Evolutionary conservation across 2,797 vertebrate genomes (phyloP), one percentile per base, ranked within the genome.

Genomic region (Anguilla obscura): DNA sequence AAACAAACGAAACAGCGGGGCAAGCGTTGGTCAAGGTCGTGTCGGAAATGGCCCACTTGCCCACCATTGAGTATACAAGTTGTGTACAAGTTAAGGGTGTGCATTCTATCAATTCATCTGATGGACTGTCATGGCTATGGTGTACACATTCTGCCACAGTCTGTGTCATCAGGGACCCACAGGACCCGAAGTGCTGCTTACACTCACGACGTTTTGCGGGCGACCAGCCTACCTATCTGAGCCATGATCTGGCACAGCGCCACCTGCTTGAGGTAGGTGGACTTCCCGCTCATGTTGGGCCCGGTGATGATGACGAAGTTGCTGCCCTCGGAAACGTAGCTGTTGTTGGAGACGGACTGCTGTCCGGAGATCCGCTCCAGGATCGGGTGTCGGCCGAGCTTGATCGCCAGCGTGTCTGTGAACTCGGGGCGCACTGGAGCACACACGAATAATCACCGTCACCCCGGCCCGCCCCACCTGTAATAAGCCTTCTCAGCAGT

Each of bases 271-370:
- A 99, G 95, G 92, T 98, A 99, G 0, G 98, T 99, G 89, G 98
- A 99, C 91, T 99, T 99, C 89, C 98, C 99, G 87, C 98, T 99
- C 98, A 99, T 99, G 93, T 99, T 99, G 89, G 98, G 98, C 89
- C 98, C 98, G 36, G 99, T 99, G 91, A 99, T 95, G 90, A 99
- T 97, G 90, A 98, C 91, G 92, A 99, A 98, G 95, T 99, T 99
- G 94, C 94, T 98, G 89, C 97, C 97, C 92, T 98, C 97, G 7
- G 97, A 97, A 91, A 99, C 95, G 89, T 97, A 99, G 0, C 95
- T 97, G 92, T 98, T 97, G 93, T 99, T 99, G 10, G 98, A 94
- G 48, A 99, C 93, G 18, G 97, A 97, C 94, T 97, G 97, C 90
- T 98, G 97, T 91, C 97, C 56, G 87, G 95, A 93, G 90, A 99